phyloP scores from a whole-genome alignment of 2,113 vertebrate species.

The Alouatta palliata region DNA sequence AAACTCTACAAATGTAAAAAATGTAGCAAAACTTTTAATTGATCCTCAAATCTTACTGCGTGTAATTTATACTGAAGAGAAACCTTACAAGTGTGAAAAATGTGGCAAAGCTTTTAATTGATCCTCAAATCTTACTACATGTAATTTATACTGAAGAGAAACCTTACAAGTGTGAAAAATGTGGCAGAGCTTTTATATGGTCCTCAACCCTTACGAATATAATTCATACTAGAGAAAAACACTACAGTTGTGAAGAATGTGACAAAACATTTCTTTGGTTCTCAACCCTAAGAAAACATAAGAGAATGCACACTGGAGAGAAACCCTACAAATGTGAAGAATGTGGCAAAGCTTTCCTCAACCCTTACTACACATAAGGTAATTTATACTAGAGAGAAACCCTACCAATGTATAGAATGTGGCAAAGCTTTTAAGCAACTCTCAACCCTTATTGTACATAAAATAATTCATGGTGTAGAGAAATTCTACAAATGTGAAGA shows the following conservation, averaged over 20 bases:
- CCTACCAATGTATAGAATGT: background rate
- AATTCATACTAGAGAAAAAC: background rate
- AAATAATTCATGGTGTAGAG: background rate
- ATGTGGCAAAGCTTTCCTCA: background rate
- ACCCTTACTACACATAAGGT: background rate
- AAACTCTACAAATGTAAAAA: background rate
- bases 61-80: too few relatives aligned
- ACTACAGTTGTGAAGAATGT: background rate
- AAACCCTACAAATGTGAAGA: background rate
- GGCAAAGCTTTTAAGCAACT: background rate
- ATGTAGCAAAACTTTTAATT: background rate
- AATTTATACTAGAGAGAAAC: background rate
- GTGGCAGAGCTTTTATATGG: background rate
- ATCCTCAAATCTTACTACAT: too few relatives aligned
- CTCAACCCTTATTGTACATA: background rate
- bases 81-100: too few relatives aligned
- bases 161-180: background rate
- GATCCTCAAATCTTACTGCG: too few relatives aligned
- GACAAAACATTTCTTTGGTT: background rate
- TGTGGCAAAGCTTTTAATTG: too few relatives aligned
- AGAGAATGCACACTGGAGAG: too few relatives aligned
- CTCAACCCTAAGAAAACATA: too few relatives aligned
- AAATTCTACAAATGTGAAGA: too few relatives aligned
- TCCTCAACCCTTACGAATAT: background rate
- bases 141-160: background rate